phyloP scores from a whole-genome alignment of 2,113 vertebrate species.

The Microcebus lehilahytsara region DNA sequence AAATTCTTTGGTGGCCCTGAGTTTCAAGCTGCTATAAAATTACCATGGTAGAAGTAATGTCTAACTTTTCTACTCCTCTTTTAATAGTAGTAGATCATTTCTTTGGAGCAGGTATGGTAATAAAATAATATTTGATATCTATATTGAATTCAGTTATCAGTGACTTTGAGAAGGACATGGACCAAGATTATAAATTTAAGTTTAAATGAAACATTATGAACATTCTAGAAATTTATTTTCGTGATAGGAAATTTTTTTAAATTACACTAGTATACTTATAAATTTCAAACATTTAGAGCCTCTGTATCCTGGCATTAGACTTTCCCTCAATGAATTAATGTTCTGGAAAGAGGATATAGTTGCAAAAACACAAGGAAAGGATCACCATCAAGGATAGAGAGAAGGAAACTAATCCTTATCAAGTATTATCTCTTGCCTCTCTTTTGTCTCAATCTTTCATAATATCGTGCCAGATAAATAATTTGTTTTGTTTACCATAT shows the following conservation, averaged over 20 bases:
- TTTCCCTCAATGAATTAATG: background rate
- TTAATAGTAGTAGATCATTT: slow-evolving; percentile 60
- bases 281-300: background rate
- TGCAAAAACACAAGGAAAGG: background rate
- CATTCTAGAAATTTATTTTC: background rate
- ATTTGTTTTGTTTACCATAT: background rate
- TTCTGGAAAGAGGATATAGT: background rate
- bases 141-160: slow-evolving; percentile 23
- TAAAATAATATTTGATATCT: slow-evolving; percentile 60
- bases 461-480: background rate
- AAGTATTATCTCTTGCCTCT: background rate
- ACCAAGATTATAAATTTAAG: slow-evolving; percentile 46
- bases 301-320: background rate
- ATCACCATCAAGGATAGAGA: background rate
- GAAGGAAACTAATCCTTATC: background rate
- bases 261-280: background rate
- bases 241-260: background rate
- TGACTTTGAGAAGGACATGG: slow-evolving; percentile 64
- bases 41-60: slow-evolving; percentile 43
- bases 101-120: background rate
- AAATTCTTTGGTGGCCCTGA: slow-evolving; percentile 22
- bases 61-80: slow-evolving; percentile 24
- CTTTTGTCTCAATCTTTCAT: background rate
- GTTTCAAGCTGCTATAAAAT: slow-evolving; percentile 54
- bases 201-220: slow-evolving; percentile 47